Conservation (phyloP, 2,113 vertebrate genomes). For the Callocephalon fimbriatum region DNA sequence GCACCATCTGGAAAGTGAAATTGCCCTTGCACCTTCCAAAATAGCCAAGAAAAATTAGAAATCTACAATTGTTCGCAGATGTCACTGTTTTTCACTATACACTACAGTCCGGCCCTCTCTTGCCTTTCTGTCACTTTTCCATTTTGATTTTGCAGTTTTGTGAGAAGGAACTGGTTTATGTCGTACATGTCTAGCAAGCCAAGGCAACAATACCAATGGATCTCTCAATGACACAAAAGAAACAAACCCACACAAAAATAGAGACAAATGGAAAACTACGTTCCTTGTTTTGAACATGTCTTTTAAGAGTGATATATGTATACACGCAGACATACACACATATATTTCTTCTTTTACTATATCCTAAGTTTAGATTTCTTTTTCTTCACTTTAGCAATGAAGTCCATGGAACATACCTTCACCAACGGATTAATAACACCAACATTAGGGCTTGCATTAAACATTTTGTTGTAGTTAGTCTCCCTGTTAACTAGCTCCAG, state of each 20-base stretch:
- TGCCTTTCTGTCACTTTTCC: neutral
- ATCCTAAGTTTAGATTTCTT: conserved; percentile 1
- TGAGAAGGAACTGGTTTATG: neutral
- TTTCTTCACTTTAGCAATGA: conserved; percentile 56
- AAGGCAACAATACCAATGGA: neutral
- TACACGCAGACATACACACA: neutral
- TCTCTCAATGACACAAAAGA: neutral
- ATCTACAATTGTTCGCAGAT: neutral
- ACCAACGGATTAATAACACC: conserved; percentile 98
- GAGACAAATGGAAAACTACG: conserved; percentile 24
- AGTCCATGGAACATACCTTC: conserved; percentile 88
- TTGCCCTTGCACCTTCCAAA: neutral
- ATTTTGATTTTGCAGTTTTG: neutral
- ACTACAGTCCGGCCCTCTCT: neutral
- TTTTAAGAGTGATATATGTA: neutral
- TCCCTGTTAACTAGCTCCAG: conserved; percentile 98
- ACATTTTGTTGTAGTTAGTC: conserved; percentile 99
- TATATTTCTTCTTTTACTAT: neutral
- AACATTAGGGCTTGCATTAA: conserved; percentile 96
- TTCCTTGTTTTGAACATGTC: neutral
- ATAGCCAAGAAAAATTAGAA: neutral
- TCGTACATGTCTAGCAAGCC: neutral
- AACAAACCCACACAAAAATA: conserved; percentile 18
- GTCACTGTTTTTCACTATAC: neutral
- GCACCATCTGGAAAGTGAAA: neutral